These are phyloP conservation scores for Ophioninae sp. DNA, from an alignment of 2,888 invertebrate species.

Conservation along the genomic window DNA sequence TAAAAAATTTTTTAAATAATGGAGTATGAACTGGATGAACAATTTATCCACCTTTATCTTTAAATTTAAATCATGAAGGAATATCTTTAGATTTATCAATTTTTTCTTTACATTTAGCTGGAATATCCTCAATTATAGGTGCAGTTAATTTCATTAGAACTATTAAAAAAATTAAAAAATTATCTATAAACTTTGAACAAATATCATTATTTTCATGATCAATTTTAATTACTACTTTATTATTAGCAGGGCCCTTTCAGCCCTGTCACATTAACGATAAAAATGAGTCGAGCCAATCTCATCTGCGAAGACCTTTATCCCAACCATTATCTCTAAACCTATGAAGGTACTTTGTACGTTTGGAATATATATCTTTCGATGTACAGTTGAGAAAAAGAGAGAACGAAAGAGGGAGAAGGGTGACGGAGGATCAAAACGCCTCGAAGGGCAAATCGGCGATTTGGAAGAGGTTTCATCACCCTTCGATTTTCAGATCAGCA, in stretches of 20 bases:
- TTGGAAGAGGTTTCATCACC: constrained; percentile 59
- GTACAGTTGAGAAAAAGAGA: neutral
- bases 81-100: no score
- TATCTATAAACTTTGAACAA: no score
- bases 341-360: constrained; percentile 20
- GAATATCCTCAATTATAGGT: no score
- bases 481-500: constrained; percentile 59
- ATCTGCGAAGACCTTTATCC: constrained; percentile 12
- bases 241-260: no score
- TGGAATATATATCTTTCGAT: constrained; percentile 40
- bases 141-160: constrained; percentile 91
- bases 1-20: constrained; percentile 85
- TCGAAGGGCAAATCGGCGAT: constrained; percentile 31
- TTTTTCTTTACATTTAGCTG: no score
- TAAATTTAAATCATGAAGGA: constrained; percentile 85
- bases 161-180: no score
- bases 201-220: no score
- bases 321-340: constrained; percentile 26
- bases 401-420: constrained; percentile 29
- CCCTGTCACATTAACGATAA: constrained; percentile 8
- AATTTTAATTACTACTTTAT: no score
- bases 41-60: constrained; percentile 87
- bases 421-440: constrained; percentile 46
- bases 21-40: constrained; percentile 91
- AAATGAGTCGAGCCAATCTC: constrained; percentile 23